Conservation (phyloP, 2,113 vertebrate genomes). For the Lathamus discolor region DNA sequence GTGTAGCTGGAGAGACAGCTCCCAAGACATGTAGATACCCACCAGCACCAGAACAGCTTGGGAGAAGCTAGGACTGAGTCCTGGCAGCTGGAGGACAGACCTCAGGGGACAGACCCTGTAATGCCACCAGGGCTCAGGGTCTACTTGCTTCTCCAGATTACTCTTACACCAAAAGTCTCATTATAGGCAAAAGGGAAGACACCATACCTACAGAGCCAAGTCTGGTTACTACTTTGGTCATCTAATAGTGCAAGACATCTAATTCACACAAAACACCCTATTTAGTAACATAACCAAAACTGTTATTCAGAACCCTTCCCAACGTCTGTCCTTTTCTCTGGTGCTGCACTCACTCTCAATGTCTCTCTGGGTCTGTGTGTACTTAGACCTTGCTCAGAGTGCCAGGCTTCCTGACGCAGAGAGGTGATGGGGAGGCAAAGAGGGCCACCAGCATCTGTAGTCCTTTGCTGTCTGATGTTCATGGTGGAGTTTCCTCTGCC, state of each 20-base stretch:
- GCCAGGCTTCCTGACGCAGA: not conserved
- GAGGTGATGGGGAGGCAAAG: not conserved
- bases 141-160: not conserved
- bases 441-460: not conserved
- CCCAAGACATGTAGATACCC: not conserved
- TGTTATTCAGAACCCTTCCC: not conserved
- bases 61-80: not conserved
- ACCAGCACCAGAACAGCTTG: not conserved
- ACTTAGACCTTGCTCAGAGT: not conserved
- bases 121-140: not conserved
- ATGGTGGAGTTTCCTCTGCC: not conserved
- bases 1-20: not conserved
- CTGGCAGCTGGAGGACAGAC: not conserved
- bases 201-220: not conserved
- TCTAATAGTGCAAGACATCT: not conserved
- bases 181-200: not conserved
- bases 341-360: not conserved
- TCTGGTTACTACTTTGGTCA: not conserved
- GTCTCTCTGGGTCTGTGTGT: not conserved
- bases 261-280: not conserved
- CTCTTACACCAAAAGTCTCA: not conserved
- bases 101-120: not conserved
- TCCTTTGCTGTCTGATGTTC: not conserved
- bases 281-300: not conserved
- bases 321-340: not conserved